Evolutionary conservation across 2,113 vertebrate genomes (phyloP).

Genomic region (Ammospiza nelsoni): DNA sequence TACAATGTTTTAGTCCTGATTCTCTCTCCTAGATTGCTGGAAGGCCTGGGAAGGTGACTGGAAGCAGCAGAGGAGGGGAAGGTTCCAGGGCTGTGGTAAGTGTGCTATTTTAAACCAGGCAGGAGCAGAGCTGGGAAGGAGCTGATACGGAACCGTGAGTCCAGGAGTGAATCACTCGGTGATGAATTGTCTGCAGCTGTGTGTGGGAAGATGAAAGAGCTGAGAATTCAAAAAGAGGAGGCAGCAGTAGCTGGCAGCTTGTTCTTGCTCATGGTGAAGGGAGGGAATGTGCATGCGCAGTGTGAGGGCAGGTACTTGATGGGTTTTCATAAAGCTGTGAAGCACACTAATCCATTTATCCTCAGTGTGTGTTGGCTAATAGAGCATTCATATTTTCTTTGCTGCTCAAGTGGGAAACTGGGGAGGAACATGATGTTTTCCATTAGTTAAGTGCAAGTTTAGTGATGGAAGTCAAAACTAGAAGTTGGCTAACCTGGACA

Average conservation of each 20-base stretch:
- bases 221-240: neutral
- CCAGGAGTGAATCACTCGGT: neutral
- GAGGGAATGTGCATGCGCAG: neutral
- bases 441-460: neutral
- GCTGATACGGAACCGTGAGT: neutral
- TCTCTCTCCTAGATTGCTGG: neutral
- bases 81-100: neutral
- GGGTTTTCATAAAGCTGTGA: neutral
- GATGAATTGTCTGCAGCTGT: slow-evolving; percentile 27
- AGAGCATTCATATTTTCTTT: neutral
- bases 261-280: neutral
- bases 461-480: neutral
- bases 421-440: neutral
- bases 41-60: neutral
- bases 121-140: slow-evolving; percentile 1
- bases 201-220: slow-evolving; percentile 30
- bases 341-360: neutral
- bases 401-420: neutral
- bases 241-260: neutral
- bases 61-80: neutral
- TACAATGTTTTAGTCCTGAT: neutral
- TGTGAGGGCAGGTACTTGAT: neutral
- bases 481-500: neutral
- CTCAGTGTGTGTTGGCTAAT: neutral
- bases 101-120: neutral